Percentiles rank a stretch among this genome's conserved stretches.
phyloP scores from a whole-genome alignment of 2,888 invertebrate genomes.

The Dasysyrphus albostriatus region DNA sequence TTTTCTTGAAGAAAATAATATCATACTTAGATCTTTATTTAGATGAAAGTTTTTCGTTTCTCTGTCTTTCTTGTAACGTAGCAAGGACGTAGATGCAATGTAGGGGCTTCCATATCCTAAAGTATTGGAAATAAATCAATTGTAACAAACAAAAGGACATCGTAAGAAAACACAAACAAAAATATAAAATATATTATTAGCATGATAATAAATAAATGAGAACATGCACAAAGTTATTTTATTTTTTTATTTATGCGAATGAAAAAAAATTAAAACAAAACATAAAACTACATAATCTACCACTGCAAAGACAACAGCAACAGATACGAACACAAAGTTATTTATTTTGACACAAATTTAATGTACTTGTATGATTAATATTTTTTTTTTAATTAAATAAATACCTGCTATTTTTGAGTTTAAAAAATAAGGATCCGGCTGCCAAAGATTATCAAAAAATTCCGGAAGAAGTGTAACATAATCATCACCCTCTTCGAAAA shows the following conservation, averaged over 20 bases:
- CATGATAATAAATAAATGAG: conserved; percentile 18
- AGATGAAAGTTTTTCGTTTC: conserved; percentile 83
- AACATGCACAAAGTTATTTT: conserved; percentile 59
- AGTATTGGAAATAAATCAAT: conserved; percentile 73
- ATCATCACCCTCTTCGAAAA: conserved; percentile 92
- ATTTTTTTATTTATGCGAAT: conserved; percentile 42
- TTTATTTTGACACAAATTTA: conserved; percentile 25
- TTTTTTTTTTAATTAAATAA: not conserved
- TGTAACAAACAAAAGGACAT: conserved; percentile 76
- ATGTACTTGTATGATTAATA: not conserved
- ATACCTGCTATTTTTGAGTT: conserved; percentile 93
- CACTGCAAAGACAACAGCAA: conserved; percentile 65
- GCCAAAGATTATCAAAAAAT: conserved; percentile 94
- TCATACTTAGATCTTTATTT: conserved; percentile 83
- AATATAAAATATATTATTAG: conserved; percentile 63
- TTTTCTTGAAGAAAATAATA: conserved; percentile 35
- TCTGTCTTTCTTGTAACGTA: conserved; percentile 83
- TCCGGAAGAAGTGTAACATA: conserved; percentile 91
- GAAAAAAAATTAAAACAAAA: conserved; percentile 1
- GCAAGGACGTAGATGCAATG: conserved; percentile 81
- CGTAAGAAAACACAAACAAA: conserved; percentile 74
- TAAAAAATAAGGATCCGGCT: conserved; percentile 93
- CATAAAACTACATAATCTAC: conserved; percentile 36
- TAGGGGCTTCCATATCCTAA: conserved; percentile 84
- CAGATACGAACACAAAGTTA: conserved; percentile 52